These are phyloP conservation scores for Glossophaga mutica DNA, from an alignment of 2,797 vertebrate species.

Conservation along the genomic window DNA sequence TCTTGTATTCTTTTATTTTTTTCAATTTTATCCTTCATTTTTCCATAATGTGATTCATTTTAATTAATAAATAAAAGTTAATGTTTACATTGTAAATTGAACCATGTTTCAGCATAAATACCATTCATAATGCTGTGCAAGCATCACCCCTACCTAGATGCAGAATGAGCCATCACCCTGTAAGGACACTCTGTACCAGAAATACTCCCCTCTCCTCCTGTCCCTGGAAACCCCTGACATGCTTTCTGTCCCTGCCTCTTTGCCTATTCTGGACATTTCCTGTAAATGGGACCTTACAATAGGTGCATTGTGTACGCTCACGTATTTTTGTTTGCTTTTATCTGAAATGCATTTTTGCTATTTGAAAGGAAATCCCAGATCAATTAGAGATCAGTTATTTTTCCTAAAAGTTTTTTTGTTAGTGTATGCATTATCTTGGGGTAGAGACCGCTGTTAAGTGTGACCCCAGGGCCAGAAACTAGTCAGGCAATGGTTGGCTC, in stretches of 20 bases:
- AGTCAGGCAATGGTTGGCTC: not conserved
- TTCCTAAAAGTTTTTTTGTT: not conserved
- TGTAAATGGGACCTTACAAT: not conserved
- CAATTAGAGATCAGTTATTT: not conserved
- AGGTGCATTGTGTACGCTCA: not conserved
- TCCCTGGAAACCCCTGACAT: not conserved
- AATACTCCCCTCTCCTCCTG: not conserved
- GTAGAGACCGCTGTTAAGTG: not conserved
- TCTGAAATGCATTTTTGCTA: not conserved
- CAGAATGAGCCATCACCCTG: not conserved
- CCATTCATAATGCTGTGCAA: not conserved
- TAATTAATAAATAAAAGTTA: not conserved
- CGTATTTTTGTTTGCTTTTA: not conserved
- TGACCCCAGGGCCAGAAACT: not conserved
- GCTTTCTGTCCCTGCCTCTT: not conserved
- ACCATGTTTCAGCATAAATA: not conserved
- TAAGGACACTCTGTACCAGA: not conserved
- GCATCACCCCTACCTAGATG: not conserved
- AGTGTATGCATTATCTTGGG: not conserved
- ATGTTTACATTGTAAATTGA: not conserved
- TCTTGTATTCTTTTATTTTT: not conserved
- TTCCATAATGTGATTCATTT: not conserved
- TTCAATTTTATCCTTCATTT: not conserved
- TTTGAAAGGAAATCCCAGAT: not conserved
- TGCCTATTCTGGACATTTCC: not conserved